Conservation (phyloP, 2,113 vertebrate species). For the Guaruba guarouba region DNA sequence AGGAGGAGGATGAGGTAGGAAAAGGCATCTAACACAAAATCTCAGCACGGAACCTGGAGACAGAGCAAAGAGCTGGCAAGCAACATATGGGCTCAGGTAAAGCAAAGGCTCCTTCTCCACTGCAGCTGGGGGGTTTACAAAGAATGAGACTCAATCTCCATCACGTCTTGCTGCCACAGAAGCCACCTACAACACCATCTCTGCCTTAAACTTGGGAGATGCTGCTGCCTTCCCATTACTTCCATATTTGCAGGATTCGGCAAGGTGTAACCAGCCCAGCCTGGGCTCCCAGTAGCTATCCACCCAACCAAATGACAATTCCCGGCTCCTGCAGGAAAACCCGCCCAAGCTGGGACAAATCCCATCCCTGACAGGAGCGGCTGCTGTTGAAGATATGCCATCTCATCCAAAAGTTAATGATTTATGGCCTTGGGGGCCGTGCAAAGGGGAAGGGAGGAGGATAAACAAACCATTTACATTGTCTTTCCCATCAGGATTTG, state of each 20-base stretch:
- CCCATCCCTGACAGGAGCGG: background rate
- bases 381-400: background rate
- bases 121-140: background rate
- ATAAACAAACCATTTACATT: constrained; percentile 45
- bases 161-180: background rate
- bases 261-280: background rate
- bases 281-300: background rate
- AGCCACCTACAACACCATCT: background rate
- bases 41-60: background rate
- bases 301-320: background rate
- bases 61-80: background rate
- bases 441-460: background rate
- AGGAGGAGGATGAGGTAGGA: background rate
- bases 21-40: background rate
- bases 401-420: constrained; percentile 37
- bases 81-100: accelerated
- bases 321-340: background rate
- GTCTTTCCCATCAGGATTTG: constrained; percentile 43
- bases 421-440: constrained; percentile 14
- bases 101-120: background rate
- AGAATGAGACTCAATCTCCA: background rate
- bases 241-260: background rate
- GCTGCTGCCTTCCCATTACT: background rate
- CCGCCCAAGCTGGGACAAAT: background rate
- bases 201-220: background rate